Conservation (phyloP, 1,140 invertebrate genomes). For the Calephelis nemesis region DNA sequence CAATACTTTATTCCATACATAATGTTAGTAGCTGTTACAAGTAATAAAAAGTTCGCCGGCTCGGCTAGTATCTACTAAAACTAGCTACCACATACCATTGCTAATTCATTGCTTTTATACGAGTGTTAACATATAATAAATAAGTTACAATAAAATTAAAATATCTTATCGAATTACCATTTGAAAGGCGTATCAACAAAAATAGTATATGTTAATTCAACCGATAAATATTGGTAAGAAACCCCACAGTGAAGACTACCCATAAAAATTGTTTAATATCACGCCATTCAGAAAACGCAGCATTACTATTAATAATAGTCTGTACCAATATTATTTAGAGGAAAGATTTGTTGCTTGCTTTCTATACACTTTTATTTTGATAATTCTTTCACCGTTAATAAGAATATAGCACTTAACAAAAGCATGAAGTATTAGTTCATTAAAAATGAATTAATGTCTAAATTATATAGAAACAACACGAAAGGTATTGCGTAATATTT, state of each 20-base stretch:
- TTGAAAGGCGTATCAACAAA: constrained; percentile 9
- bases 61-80: background rate
- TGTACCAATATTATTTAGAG: no score
- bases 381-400: no score
- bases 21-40: no score
- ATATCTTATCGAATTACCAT: constrained; percentile 4
- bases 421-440: no score
- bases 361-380: no score
- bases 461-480: no score
- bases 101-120: background rate
- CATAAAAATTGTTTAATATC: constrained; percentile 13
- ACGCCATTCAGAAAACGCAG: background rate
- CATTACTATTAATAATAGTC: background rate
- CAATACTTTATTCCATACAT: no score
- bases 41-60: no score
- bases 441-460: no score
- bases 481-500: no score
- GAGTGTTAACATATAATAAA: constrained; percentile 3
- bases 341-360: no score
- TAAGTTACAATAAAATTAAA: constrained; percentile 10
- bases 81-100: background rate
- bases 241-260: background rate
- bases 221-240: background rate
- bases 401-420: no score
- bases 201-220: constrained; percentile 3